phyloP scores from a whole-genome alignment of 2,888 invertebrate genomes.

The Heliconius erato region DNA sequence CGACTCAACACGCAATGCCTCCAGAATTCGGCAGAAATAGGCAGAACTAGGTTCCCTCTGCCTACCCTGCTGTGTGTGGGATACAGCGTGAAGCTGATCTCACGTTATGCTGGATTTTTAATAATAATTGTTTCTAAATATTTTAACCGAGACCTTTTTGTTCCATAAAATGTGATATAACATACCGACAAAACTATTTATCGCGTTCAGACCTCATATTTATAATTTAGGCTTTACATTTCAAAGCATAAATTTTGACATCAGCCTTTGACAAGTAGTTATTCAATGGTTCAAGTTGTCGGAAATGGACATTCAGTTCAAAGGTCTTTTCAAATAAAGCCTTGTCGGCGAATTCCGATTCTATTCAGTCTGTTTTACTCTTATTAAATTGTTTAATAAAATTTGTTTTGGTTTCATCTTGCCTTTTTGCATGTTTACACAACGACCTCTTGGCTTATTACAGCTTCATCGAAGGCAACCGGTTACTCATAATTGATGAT shows the following conservation, averaged over 20 bases:
- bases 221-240: slow-evolving; percentile 47
- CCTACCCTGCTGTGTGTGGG: too few relatives aligned
- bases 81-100: too few relatives aligned
- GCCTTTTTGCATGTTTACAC: slow-evolving; percentile 50
- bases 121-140: background rate
- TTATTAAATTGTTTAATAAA: slow-evolving; percentile 54
- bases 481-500: slow-evolving; percentile 31
- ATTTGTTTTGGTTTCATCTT: slow-evolving; percentile 52
- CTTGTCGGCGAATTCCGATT: slow-evolving; percentile 75
- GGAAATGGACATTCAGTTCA: slow-evolving; percentile 80
- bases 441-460: slow-evolving; percentile 43
- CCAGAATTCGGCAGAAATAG: too few relatives aligned
- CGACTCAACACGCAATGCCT: too few relatives aligned
- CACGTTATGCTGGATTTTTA: background rate
- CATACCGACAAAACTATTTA: slow-evolving; percentile 31
- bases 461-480: slow-evolving; percentile 30
- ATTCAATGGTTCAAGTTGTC: slow-evolving; percentile 75
- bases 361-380: slow-evolving; percentile 59
- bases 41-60: too few relatives aligned
- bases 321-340: slow-evolving; percentile 68
- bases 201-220: slow-evolving; percentile 26
- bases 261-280: slow-evolving; percentile 78
- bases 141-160: background rate
- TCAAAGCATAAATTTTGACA: slow-evolving; percentile 68
- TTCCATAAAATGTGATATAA: background rate